Evolutionary conservation across 1,140 invertebrate genomes (phyloP).

Genomic region (Drosophila navojoa): DNA sequence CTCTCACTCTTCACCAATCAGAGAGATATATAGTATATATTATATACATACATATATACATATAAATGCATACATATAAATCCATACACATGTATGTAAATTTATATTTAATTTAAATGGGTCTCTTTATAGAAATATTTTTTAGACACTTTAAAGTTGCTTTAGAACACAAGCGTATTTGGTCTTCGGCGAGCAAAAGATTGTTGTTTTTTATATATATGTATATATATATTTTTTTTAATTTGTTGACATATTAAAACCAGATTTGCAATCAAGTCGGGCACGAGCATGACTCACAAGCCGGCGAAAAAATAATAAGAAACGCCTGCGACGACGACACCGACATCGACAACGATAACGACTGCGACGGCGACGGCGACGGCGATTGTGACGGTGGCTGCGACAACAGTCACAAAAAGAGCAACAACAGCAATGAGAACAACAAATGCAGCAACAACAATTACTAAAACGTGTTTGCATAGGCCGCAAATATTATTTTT

Average conservation of each 20-base stretch:
- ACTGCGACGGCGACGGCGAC: constrained; percentile 30
- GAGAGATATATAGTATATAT: too few relatives aligned
- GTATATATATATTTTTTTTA: constrained; percentile 40
- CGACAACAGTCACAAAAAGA: constrained; percentile 52
- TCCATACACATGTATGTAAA: too few relatives aligned
- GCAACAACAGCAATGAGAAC: constrained; percentile 19
- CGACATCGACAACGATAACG: constrained; percentile 12
- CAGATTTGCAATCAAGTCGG: constrained; percentile 80
- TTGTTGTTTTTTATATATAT: constrained; percentile 34
- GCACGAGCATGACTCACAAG: constrained; percentile 67
- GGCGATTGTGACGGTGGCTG: constrained; percentile 4
- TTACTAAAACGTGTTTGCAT: constrained; percentile 68
- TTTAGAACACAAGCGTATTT: not conserved
- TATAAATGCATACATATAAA: too few relatives aligned
- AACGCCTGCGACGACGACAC: constrained; percentile 57
- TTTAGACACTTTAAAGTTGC: too few relatives aligned
- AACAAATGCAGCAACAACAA: constrained; percentile 17
- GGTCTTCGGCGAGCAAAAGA: not conserved
- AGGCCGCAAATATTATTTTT: constrained; percentile 59
- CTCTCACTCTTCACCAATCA: too few relatives aligned
- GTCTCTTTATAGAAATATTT: too few relatives aligned
- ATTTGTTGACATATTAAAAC: constrained; percentile 82
- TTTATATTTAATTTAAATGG: too few relatives aligned
- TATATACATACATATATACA: too few relatives aligned
- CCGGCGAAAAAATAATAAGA: constrained; percentile 71